Evolutionary conservation across 2,113 vertebrate genomes (phyloP), one percentile per base, ranked within the genome.

Genomic region (Chaetops frenatus): DNA sequence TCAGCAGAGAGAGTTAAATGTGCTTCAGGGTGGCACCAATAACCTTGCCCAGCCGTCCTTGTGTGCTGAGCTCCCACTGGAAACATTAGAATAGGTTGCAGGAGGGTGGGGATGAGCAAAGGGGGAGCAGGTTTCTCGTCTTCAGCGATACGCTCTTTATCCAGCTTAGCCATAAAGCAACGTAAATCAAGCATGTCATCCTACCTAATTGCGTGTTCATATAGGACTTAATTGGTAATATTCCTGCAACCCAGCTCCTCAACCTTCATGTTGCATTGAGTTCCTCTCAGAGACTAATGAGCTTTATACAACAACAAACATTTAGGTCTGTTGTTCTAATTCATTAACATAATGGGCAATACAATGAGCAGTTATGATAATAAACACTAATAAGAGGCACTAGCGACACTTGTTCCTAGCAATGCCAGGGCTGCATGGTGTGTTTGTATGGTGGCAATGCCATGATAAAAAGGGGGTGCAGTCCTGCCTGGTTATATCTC

Each of bases 211-310:
- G 96, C 58, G 77, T 96, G 96, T 96, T 98, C 97, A 96, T 96
- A 97, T 96, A 96, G 90, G 93, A 82, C 96, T 96, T 98, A 98
- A 98, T 97, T 97, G 96, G 96, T 95, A 97, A 97, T 97, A 97
- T 96, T 88, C 92, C 95, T 87, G 92, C 86, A 88, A 80, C 77
- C 44, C 53, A 87, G 87, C 48, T 96, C 78, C 92, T 93, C 95
- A 92, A 91, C 94, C 88, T 95, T 96, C 95, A 90, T 83, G 83
- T 92, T 92, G 83, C 83, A 74, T 15, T 47, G 82, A 96, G 81
- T 65, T 95, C 94, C 88, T 95, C 91, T 96, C 57, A 6, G 94
- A 96, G 88, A 89, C 95, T 96, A 97, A 98, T 95, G 96, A 97
- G 96, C 95, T 97, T 95, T 95, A 94, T 91, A 92, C 58, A 92